These are phyloP conservation scores for Pituophis catenifer DNA, from an alignment of 2,113 vertebrate genomes.

Conservation along the genomic window DNA sequence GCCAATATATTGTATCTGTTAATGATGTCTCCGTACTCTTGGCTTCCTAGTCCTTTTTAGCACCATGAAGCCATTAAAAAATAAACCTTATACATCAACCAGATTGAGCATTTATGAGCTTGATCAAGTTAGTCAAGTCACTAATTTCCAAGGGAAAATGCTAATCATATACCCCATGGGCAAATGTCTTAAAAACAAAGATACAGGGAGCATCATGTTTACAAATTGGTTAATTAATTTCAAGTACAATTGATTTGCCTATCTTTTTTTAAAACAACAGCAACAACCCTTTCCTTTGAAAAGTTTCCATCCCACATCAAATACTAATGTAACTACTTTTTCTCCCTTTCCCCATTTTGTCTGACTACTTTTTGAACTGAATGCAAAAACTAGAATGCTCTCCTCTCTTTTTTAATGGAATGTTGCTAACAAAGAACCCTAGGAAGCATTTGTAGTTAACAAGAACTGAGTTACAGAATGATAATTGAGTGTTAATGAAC, in stretches of 20 bases:
- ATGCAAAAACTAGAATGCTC: neutral
- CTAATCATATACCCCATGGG: constrained; percentile 23
- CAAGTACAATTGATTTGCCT: constrained; percentile 7
- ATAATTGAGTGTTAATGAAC: constrained; percentile 53
- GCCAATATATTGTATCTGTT: constrained; percentile 15
- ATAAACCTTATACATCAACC: neutral
- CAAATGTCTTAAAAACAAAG: constrained; percentile 33
- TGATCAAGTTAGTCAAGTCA: constrained; percentile 3
- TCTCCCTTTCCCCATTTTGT: neutral
- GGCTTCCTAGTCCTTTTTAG: constrained; percentile 7
- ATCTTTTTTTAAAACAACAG: neutral
- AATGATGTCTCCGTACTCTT: constrained; percentile 8
- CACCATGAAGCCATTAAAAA: neutral
- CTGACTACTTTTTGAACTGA: neutral
- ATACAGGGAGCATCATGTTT: constrained; percentile 8
- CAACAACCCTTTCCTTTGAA: neutral
- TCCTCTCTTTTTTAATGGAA: neutral
- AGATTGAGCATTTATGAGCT: constrained; percentile 1
- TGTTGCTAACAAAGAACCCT: constrained; percentile 18
- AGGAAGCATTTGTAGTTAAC: neutral
- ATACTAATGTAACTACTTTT: neutral
- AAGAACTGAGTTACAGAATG: neutral
- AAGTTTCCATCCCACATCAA: neutral
- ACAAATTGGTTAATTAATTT: constrained; percentile 29
- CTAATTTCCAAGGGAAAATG: constrained; percentile 24